phyloP scores from a whole-genome alignment of 2,797 vertebrate species.

The Phalanger gymnotis region DNA sequence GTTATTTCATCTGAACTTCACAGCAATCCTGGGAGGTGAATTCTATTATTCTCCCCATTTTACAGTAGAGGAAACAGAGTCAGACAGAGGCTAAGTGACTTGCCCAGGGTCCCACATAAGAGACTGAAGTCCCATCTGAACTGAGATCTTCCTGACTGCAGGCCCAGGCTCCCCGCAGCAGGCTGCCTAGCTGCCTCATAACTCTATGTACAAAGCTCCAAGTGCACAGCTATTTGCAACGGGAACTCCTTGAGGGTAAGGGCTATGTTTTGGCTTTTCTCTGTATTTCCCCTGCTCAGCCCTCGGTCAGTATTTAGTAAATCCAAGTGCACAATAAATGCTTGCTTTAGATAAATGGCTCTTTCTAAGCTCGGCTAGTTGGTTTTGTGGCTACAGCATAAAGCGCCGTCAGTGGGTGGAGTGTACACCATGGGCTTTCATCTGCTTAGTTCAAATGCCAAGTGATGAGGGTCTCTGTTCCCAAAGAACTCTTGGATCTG shows the following conservation, averaged over 20 bases:
- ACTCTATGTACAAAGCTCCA: not conserved
- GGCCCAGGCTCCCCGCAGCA: not conserved
- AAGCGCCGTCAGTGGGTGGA: not conserved
- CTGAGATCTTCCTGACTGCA: not conserved
- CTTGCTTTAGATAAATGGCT: conserved; percentile 17
- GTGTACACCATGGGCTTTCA: not conserved
- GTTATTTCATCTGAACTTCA: not conserved
- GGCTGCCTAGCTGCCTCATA: not conserved
- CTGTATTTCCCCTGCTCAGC: conserved; percentile 2
- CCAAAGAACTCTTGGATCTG: conserved; percentile 10
- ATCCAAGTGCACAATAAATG: conserved; percentile 6
- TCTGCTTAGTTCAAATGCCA: conserved; percentile 24
- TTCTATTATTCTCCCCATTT: not conserved
- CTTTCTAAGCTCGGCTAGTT: conserved; percentile 34
- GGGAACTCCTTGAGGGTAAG: conserved; percentile 32
- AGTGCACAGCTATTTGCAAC: not conserved
- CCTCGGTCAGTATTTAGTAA: not conserved
- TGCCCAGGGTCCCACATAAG: not conserved
- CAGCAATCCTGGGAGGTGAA: not conserved
- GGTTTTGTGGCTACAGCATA: not conserved
- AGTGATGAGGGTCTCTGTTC: conserved; percentile 33
- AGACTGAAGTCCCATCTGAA: not conserved
- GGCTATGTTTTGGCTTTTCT: not conserved
- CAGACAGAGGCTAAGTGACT: not conserved
- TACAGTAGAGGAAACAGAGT: not conserved